These are phyloP conservation scores for Telmatherina bonti DNA, from an alignment of 2,797 vertebrate genomes.

Conservation along the genomic window DNA sequence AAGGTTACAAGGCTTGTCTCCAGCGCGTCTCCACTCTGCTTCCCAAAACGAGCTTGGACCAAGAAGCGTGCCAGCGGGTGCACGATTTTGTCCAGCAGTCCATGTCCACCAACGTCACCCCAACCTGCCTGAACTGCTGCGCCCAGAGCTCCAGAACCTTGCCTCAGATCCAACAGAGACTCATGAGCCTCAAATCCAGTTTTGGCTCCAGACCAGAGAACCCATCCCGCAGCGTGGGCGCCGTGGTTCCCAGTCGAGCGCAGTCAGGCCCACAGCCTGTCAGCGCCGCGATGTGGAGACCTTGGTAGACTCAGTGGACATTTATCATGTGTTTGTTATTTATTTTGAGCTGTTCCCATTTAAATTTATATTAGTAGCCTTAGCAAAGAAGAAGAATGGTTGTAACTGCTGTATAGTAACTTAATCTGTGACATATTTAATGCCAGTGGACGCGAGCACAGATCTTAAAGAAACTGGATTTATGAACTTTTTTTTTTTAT, in stretches of 20 bases:
- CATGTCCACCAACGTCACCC: slow-evolving; percentile 46
- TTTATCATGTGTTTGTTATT: slow-evolving; percentile 33
- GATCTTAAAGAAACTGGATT: slow-evolving; percentile 69
- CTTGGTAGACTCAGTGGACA: slow-evolving; percentile 53
- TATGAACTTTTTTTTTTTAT: slow-evolving; percentile 65
- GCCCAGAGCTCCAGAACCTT: slow-evolving; percentile 56
- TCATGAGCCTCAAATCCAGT: slow-evolving; percentile 70
- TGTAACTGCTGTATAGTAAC: slow-evolving; percentile 33
- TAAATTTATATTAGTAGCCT: slow-evolving; percentile 7
- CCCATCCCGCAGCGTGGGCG: slow-evolving; percentile 39
- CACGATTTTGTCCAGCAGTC: slow-evolving; percentile 82
- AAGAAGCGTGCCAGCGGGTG: slow-evolving; percentile 77
- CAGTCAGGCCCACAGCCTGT: slow-evolving; percentile 39
- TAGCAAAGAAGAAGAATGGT: slow-evolving; percentile 16
- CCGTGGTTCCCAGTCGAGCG: slow-evolving; percentile 34
- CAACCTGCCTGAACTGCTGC: slow-evolving; percentile 78
- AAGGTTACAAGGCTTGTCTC: slow-evolving; percentile 88
- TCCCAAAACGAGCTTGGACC: slow-evolving; percentile 77
- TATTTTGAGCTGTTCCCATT: slow-evolving; percentile 50
- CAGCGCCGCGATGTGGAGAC: slow-evolving; percentile 62
- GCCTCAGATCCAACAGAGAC: slow-evolving; percentile 77
- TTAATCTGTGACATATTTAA: slow-evolving; percentile 55
- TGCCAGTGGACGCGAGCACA: slow-evolving; percentile 66
- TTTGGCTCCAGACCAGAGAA: slow-evolving; percentile 52
- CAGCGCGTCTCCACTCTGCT: slow-evolving; percentile 83